A percentile compares a stretch with the other conserved stretches of the same genome.
Evolutionary conservation across 2,888 invertebrate species (phyloP).

Genomic region (Scaptomyza polygonia): DNA sequence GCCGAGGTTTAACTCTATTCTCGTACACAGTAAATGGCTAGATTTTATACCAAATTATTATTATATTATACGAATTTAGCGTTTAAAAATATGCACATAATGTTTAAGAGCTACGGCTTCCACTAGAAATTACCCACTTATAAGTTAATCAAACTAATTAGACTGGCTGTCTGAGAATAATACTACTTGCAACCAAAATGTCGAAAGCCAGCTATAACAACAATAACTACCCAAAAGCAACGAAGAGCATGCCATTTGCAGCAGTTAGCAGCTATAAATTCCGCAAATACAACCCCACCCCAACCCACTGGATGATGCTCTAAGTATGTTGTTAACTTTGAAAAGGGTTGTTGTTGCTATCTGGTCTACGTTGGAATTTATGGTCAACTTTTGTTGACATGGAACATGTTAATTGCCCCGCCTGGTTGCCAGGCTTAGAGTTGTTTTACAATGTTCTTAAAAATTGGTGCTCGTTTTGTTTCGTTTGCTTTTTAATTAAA

Average conservation of each 20-base stretch:
- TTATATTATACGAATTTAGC: no score
- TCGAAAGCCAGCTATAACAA: slow-evolving; percentile 9
- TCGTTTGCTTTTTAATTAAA: slow-evolving; percentile 75
- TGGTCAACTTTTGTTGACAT: slow-evolving; percentile 70
- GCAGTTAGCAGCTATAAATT: slow-evolving; percentile 64
- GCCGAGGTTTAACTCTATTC: no score
- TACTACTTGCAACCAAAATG: slow-evolving; percentile 19
- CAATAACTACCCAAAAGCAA: slow-evolving; percentile 1
- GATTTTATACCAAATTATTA: no score
- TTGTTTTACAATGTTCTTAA: slow-evolving; percentile 78
- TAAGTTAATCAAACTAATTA: slow-evolving; percentile 79
- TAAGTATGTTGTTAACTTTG: slow-evolving; percentile 72
- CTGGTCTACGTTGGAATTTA: slow-evolving; percentile 67
- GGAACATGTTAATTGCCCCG: slow-evolving; percentile 76
- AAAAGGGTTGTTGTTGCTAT: slow-evolving; percentile 64
- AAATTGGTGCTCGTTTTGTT: slow-evolving; percentile 67
- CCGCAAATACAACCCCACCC: slow-evolving; percentile 45
- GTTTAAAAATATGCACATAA: no score
- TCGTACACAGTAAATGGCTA: no score
- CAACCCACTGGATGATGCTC: slow-evolving; percentile 4
- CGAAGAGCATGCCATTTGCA: slow-evolving; percentile 38
- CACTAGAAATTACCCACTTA: slow-evolving; percentile 31
- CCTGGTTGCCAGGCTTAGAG: slow-evolving; percentile 56
- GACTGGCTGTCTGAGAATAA: slow-evolving; percentile 27
- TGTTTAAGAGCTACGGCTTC: not conserved